phyloP scores from a whole-genome alignment of 2,113 vertebrate genomes.

The Panthera leo region DNA sequence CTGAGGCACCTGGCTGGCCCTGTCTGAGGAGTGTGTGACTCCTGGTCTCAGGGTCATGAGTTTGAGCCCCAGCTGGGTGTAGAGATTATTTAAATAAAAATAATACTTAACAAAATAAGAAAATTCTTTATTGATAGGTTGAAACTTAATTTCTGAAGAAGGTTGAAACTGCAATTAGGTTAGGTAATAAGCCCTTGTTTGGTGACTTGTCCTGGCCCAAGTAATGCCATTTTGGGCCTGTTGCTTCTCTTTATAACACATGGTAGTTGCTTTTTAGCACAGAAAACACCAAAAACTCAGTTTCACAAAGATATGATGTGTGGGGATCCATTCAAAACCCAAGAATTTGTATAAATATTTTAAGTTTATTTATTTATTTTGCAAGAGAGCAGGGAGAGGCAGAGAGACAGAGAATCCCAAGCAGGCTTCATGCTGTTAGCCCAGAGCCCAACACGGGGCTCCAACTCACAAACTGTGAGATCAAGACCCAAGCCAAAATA shows the following conservation, averaged over 20 bases:
- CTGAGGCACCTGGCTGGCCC: neutral
- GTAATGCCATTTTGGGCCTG: neutral
- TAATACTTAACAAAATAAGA: neutral
- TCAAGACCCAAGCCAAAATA: too few species aligned
- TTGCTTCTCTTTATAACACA: neutral
- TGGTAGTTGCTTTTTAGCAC: neutral
- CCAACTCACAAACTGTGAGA: too few species aligned
- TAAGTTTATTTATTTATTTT: neutral
- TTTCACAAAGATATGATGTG: neutral
- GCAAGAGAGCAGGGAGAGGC: too few species aligned
- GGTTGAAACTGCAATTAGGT: neutral
- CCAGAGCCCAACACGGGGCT: too few species aligned
- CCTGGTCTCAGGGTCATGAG: neutral
- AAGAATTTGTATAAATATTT: neutral
- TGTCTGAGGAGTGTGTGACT: neutral
- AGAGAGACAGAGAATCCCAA: too few species aligned
- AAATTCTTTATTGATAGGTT: neutral
- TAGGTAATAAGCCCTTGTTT: neutral
- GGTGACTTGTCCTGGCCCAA: neutral
- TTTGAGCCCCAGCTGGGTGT: neutral
- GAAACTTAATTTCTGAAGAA: neutral
- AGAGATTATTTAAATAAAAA: neutral
- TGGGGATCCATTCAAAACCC: neutral
- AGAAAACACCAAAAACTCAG: neutral
- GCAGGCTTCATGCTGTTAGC: too few species aligned